Percentiles rank a stretch among this genome's conserved stretches.
Conservation (phyloP, 1,140 invertebrate genomes). For the Leguminivora glycinivorella region DNA sequence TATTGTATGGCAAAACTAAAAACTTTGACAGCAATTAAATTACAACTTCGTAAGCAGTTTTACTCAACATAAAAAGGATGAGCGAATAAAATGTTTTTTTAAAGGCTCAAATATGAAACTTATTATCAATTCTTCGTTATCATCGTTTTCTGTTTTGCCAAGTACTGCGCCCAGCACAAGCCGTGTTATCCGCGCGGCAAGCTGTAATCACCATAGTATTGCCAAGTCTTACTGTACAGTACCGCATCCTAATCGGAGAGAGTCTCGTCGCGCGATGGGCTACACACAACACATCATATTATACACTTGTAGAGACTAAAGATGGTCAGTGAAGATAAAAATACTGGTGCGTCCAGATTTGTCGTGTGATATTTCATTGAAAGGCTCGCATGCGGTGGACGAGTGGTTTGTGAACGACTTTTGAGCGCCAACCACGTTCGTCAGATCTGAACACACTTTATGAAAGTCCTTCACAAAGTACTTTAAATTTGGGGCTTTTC, state of each 20-base stretch:
- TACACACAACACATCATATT: constrained; percentile 11
- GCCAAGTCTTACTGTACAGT: constrained; percentile 15
- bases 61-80: neutral
- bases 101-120: neutral
- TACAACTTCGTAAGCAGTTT: neutral
- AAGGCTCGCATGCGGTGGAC: no score
- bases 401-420: no score
- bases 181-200: constrained; percentile 1
- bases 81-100: neutral
- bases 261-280: constrained; percentile 7
- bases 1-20: neutral
- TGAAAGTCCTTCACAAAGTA: no score
- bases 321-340: constrained; percentile 41
- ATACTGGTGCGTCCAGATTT: neutral
- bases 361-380: no score
- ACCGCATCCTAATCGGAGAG: constrained; percentile 8
- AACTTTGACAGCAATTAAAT: neutral
- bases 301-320: constrained; percentile 41
- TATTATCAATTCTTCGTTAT: neutral
- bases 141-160: neutral
- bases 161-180: neutral
- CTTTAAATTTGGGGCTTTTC: no score
- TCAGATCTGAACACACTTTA: no score
- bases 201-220: constrained; percentile 25
- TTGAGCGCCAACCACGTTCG: no score